Evolutionary conservation across 2,888 invertebrate species (phyloP).

Genomic region (Caradrina clavipalpis): DNA sequence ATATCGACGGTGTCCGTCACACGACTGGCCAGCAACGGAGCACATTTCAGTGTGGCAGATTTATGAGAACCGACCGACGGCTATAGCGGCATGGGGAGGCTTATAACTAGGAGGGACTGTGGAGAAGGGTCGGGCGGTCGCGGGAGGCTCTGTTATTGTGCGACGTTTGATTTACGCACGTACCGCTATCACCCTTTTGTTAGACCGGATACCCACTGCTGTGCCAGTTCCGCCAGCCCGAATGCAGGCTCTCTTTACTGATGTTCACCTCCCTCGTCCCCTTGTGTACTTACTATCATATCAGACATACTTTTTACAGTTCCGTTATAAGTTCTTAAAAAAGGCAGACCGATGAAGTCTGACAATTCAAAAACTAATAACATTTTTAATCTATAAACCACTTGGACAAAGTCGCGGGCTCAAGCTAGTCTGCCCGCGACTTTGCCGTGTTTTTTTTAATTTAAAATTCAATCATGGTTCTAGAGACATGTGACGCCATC

Average conservation of each 20-base stretch:
- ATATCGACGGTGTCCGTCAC: slow-evolving; percentile 80
- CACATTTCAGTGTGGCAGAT: slow-evolving; percentile 88
- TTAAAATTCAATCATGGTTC: too few relatives aligned
- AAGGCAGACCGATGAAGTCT: background rate
- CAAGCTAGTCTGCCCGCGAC: too few relatives aligned
- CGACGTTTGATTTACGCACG: slow-evolving; percentile 91
- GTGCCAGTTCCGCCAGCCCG: slow-evolving; percentile 85
- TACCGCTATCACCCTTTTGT: slow-evolving; percentile 90
- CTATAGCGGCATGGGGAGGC: slow-evolving; percentile 80
- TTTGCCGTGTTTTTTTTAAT: too few relatives aligned
- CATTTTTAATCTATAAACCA: too few relatives aligned
- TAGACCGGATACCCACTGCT: slow-evolving; percentile 88
- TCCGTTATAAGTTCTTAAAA: background rate
- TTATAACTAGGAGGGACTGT: slow-evolving; percentile 77
- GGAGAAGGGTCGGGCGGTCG: slow-evolving; percentile 78
- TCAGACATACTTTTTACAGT: slow-evolving; percentile 29
- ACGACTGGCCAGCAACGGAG: slow-evolving; percentile 77
- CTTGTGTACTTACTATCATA: slow-evolving; percentile 40
- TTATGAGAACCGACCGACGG: slow-evolving; percentile 85
- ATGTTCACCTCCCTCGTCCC: slow-evolving; percentile 63
- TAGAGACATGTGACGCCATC: too few relatives aligned
- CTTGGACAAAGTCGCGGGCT: too few relatives aligned
- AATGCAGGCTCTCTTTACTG: slow-evolving; percentile 78
- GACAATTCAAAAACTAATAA: too few relatives aligned
- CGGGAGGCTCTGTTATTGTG: slow-evolving; percentile 89